These are phyloP conservation scores for Rhyacophila brunnea DNA, from an alignment of 1,140 invertebrate genomes.

Conservation along the genomic window DNA sequence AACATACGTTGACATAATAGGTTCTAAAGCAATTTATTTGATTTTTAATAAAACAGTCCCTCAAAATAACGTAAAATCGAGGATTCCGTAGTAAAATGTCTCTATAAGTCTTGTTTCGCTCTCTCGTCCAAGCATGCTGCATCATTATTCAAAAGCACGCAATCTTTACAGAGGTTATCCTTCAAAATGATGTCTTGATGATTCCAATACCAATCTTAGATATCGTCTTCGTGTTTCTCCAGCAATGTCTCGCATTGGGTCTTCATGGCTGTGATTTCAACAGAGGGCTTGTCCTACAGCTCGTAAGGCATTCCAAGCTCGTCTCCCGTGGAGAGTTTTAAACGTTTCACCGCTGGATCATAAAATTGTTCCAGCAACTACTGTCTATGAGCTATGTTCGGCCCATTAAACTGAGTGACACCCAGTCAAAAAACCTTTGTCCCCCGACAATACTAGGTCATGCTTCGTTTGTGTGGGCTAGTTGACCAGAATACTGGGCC, in stretches of 20 bases:
- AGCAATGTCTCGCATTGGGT: constrained; percentile 78
- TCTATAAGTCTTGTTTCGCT: constrained; percentile 18
- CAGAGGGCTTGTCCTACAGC: constrained; percentile 95
- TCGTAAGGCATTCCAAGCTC: constrained; percentile 95
- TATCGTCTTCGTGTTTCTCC: constrained; percentile 72
- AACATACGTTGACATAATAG: no score
- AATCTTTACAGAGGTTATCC: constrained; percentile 68
- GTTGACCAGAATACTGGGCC: no score
- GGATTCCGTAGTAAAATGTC: no score
- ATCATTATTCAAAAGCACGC: constrained; percentile 62
- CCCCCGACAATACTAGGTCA: no score
- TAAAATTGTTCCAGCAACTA: no score
- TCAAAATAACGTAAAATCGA: no score
- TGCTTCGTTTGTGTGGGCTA: no score
- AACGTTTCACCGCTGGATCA: constrained; percentile 97
- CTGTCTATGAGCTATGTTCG: no score
- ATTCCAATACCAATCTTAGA: constrained; percentile 80
- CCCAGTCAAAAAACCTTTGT: no score
- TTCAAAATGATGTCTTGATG: constrained; percentile 64
- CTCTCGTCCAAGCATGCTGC: constrained; percentile 69
- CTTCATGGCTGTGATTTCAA: constrained; percentile 94
- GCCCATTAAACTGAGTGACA: no score
- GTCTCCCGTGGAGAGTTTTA: constrained; percentile 89
- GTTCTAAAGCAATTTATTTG: no score
- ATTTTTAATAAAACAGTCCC: no score